phyloP scores from a whole-genome alignment of 2,888 invertebrate genomes.

The Ophion ventricosus region DNA sequence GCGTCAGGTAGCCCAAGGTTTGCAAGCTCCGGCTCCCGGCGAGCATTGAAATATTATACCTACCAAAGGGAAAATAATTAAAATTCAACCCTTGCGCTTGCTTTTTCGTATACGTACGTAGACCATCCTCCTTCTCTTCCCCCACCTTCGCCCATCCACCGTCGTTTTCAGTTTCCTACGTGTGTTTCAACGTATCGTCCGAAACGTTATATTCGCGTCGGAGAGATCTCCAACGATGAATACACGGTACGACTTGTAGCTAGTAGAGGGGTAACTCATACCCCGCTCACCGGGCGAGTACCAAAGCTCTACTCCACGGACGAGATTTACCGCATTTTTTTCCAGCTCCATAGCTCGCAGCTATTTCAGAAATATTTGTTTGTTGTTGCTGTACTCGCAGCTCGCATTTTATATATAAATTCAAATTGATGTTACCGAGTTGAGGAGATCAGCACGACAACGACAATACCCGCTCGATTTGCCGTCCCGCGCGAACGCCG shows the following conservation, averaged over 20 bases:
- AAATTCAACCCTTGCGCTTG: conserved; percentile 83
- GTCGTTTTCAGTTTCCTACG: conserved; percentile 28
- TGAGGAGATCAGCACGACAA: neutral
- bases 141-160: neutral
- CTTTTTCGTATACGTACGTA: conserved; percentile 65
- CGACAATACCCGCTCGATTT: conserved; percentile 15
- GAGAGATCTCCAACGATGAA: conserved; percentile 12
- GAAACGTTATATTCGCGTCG: conserved; percentile 22
- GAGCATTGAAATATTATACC: conserved; percentile 83
- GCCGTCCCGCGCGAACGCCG: conserved; percentile 18
- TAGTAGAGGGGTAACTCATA: conserved; percentile 38
- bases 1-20: conserved; percentile 75
- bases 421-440: too few relatives aligned
- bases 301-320: conserved; percentile 71
- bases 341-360: conserved; percentile 80
- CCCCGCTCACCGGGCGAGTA: conserved; percentile 44
- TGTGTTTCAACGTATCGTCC: conserved; percentile 42
- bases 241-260: conserved; percentile 23
- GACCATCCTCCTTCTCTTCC: conserved; percentile 18
- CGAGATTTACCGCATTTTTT: conserved; percentile 79
- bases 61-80: conserved; percentile 84
- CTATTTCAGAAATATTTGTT: conserved; percentile 82
- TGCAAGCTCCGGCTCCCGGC: conserved; percentile 69
- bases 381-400: conserved; percentile 53
- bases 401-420: too few relatives aligned